Percentiles rank a stretch among this genome's conserved stretches.
Evolutionary conservation across 1,140 invertebrate species (phyloP).

Genomic region (Episyrphus balteatus): DNA sequence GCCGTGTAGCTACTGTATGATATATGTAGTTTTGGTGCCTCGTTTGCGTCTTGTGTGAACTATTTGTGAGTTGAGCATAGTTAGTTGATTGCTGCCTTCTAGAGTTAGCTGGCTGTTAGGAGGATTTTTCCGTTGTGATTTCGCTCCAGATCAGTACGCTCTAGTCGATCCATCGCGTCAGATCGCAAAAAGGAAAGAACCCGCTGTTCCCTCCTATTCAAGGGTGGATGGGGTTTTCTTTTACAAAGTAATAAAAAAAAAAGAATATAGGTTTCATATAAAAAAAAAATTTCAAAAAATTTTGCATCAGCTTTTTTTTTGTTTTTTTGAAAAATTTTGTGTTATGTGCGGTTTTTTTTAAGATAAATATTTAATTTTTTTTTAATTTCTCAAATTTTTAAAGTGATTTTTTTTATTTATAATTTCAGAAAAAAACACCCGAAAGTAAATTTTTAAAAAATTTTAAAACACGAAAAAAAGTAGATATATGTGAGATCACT

Average conservation of each 20-base stretch:
- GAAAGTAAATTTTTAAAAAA: too few relatives aligned
- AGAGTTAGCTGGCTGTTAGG: slow-evolving; percentile 26
- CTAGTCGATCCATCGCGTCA: slow-evolving; percentile 24
- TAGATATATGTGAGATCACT: too few relatives aligned
- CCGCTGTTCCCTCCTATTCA: slow-evolving; percentile 22
- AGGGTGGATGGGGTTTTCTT: slow-evolving; percentile 11
- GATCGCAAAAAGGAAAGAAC: slow-evolving; percentile 19
- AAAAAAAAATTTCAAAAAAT: not conserved
- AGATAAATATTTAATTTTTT: too few relatives aligned
- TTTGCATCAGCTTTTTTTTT: slow-evolving; percentile 2
- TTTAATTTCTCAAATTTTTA: too few relatives aligned
- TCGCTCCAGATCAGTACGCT: slow-evolving; percentile 22
- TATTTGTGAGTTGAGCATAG: slow-evolving; percentile 15
- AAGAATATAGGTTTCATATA: too few relatives aligned
- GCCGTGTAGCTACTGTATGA: too few relatives aligned
- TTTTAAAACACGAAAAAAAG: too few relatives aligned
- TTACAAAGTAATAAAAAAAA: not conserved
- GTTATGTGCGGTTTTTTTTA: too few relatives aligned
- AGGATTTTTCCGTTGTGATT: slow-evolving; percentile 10
- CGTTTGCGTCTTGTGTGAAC: not conserved
- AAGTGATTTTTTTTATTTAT: too few relatives aligned
- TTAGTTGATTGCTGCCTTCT: slow-evolving; percentile 36
- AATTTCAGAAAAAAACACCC: too few relatives aligned
- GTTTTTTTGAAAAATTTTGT: not conserved
- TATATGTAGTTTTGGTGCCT: not conserved